These are phyloP conservation scores for Magallana gigas DNA, from an alignment of 1,140 invertebrate genomes.

Conservation along the genomic window DNA sequence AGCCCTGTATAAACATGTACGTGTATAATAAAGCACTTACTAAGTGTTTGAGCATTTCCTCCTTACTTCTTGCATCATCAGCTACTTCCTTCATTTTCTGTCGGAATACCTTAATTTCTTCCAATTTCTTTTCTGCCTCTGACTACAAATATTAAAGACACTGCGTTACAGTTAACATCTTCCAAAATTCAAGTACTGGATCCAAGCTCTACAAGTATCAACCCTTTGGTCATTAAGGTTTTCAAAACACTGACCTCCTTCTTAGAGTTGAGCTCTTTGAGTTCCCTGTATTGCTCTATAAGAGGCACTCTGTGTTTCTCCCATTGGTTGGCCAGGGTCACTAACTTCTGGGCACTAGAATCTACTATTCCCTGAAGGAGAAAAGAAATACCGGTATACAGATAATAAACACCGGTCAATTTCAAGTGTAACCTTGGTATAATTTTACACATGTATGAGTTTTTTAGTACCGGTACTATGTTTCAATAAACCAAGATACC, in stretches of 20 bases:
- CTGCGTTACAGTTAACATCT: too few species aligned
- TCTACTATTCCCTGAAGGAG: constrained; percentile 82
- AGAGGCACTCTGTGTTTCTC: constrained; percentile 85
- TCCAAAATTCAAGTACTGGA: too few species aligned
- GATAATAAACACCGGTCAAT: too few species aligned
- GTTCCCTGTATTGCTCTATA: constrained; percentile 83
- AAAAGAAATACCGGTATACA: background rate
- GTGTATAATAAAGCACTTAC: constrained; percentile 62
- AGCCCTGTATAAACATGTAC: too few species aligned
- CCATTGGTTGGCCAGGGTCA: constrained; percentile 85
- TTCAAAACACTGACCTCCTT: constrained; percentile 80
- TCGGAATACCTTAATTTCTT: constrained; percentile 79
- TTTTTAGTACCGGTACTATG: too few species aligned
- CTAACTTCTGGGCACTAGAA: constrained; percentile 82
- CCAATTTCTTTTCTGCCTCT: constrained; percentile 80
- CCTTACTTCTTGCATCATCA: constrained; percentile 81
- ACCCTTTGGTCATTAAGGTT: too few species aligned
- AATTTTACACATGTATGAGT: too few species aligned
- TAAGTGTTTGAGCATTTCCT: constrained; percentile 80
- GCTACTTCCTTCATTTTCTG: constrained; percentile 80
- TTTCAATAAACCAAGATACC: too few species aligned
- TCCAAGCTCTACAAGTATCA: too few species aligned
- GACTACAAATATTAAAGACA: constrained; percentile 71
- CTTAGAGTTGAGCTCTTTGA: constrained; percentile 82
- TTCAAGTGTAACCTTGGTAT: too few species aligned